These are phyloP conservation scores for Aleiodes alternator DNA, from an alignment of 2,888 invertebrate species.

Conservation along the genomic window DNA sequence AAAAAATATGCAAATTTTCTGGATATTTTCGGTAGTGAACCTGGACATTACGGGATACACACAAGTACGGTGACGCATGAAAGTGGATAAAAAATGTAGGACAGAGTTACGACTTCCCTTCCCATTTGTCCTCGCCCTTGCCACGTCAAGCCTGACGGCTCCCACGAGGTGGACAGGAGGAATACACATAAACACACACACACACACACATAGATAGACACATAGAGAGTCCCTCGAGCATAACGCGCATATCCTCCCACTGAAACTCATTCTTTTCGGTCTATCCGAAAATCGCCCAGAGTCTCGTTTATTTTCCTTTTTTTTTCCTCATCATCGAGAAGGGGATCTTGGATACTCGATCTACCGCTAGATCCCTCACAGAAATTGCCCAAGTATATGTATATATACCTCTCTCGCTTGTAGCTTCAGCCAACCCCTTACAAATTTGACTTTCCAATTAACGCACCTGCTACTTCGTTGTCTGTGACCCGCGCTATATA, in stretches of 20 bases:
- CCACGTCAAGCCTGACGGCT: constrained; percentile 44
- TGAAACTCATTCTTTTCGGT: constrained; percentile 31
- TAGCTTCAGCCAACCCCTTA: constrained; percentile 34
- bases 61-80: constrained; percentile 23
- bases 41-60: not conserved
- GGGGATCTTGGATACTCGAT: constrained; percentile 5
- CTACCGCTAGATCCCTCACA: constrained; percentile 18
- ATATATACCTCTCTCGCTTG: too few relatives aligned
- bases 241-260: constrained; percentile 36
- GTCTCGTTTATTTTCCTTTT: constrained; percentile 24
- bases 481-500: constrained; percentile 41
- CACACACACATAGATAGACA: not conserved
- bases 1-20: too few relatives aligned
- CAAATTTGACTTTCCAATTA: constrained; percentile 50
- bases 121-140: constrained; percentile 47
- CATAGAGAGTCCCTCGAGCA: constrained; percentile 32
- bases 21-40: not conserved
- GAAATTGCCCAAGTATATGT: constrained; percentile 3
- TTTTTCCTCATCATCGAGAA: not conserved
- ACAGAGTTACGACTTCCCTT: constrained; percentile 42
- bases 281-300: constrained; percentile 16
- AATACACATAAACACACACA: not conserved
- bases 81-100: constrained; percentile 41
- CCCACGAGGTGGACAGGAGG: constrained; percentile 43
- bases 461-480: constrained; percentile 59